phyloP scores from a whole-genome alignment of 2,113 vertebrate species.

The Petaurus breviceps region DNA sequence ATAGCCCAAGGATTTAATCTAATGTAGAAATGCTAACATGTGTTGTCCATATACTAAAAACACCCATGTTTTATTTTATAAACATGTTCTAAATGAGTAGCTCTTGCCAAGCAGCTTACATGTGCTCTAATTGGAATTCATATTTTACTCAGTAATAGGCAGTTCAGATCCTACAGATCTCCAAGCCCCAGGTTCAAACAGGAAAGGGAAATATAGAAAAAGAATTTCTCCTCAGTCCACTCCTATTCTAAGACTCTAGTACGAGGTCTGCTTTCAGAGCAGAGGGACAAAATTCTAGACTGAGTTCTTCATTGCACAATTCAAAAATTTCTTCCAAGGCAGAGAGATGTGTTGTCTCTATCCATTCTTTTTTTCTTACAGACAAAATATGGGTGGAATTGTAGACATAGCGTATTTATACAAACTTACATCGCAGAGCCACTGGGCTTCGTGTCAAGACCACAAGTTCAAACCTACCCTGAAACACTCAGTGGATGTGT shows the following conservation, averaged over 20 bases:
- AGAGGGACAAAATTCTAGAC: neutral
- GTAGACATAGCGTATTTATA: neutral
- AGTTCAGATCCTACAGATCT: neutral
- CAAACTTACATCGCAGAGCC: neutral
- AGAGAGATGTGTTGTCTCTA: neutral
- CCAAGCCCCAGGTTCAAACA: neutral
- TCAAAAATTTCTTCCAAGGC: neutral
- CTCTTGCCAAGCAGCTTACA: neutral
- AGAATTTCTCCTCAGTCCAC: neutral
- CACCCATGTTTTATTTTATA: neutral
- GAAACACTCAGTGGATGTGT: neutral
- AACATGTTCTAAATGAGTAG: neutral
- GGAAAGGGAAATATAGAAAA: neutral
- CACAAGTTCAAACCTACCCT: neutral
- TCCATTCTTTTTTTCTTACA: neutral
- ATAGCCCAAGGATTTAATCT: neutral
- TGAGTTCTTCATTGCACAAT: neutral
- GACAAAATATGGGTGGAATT: neutral
- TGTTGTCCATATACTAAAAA: neutral
- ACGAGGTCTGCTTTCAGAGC: neutral
- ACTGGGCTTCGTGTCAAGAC: neutral
- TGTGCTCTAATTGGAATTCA: neutral
- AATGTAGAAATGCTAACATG: neutral
- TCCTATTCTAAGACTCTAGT: neutral
- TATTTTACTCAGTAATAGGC: neutral